Conservation (phyloP, 1,140 invertebrate genomes). For the Mylabris phalerata region DNA sequence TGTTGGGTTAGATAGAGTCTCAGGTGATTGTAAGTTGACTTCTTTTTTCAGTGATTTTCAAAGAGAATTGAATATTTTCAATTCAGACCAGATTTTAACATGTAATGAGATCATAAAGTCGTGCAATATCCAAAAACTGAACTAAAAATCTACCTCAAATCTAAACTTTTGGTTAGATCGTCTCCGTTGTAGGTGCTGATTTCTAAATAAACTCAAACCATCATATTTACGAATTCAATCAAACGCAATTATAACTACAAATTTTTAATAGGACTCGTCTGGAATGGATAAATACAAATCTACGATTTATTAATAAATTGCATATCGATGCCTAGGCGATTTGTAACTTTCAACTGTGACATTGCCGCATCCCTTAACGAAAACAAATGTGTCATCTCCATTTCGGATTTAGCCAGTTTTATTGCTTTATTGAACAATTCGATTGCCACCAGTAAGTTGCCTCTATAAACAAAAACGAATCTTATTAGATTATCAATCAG, state of each 20-base stretch:
- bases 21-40: too few relatives aligned
- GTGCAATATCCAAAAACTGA: too few relatives aligned
- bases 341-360: conserved; percentile 74
- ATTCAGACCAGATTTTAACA: too few relatives aligned
- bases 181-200: too few relatives aligned
- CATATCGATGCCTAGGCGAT: conserved; percentile 59
- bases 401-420: conserved; percentile 70
- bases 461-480: conserved; percentile 52
- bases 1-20: too few relatives aligned
- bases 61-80: too few relatives aligned
- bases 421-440: conserved; percentile 87
- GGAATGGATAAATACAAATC: not conserved
- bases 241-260: not conserved
- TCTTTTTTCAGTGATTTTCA: too few relatives aligned
- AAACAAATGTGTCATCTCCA: conserved; percentile 83
- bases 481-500: not conserved
- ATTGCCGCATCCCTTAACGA: conserved; percentile 78
- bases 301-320: conserved; percentile 11
- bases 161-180: too few relatives aligned
- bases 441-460: conserved; percentile 74
- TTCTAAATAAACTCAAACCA: too few relatives aligned
- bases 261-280: not conserved
- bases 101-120: too few relatives aligned
- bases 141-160: too few relatives aligned
- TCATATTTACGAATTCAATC: not conserved